Base-by-base conservation (phyloP, 2,113 vertebrate genomes). In the Eulemur macaco region DNA sequence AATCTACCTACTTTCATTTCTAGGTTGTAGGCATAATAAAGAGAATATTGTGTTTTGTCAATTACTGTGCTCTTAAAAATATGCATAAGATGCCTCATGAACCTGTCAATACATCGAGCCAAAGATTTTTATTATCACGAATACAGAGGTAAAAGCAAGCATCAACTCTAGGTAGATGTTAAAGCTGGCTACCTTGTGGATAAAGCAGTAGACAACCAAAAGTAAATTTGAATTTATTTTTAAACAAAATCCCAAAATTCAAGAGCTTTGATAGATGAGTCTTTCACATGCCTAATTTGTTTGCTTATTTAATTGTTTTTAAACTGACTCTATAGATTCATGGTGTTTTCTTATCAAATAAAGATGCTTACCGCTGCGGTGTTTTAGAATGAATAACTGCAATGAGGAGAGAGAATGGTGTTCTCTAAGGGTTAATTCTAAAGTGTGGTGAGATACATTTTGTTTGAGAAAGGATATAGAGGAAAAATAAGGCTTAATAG, bases 271-370 rank as follows among this genome's bases (percentile, higher is more conserved):
- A 84, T 34, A 37, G 13, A 47, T 84, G 56, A 54, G 15, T 60
- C 7, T 73, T 83, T 74, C 4, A 74, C 11, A 56, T 60, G 18
- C 31, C 39, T 82, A 50, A 1, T 25, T 64, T 50, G 21, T 81
- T 89, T 58, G 21, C 6, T 80, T 66, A 8, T 52, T 91, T 91
- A 15, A 37, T 63, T 90, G 34, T 77, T 74, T 45, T 77, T 66
- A 86, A 96, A 81, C 15, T 42, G 42, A 86, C 17, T 42, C 1
- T 12, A 45, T 29, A 83, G 45, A 39, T 42, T 69, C n/a, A 80
- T 17, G 5, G 18, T 74, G 42, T 91, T 87, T 81, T 92, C 60
- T 92, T 80, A 69, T 77, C 18, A 93, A 86, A 96, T 64, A 76
- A 81, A 86, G 2, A 37, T 37, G 10, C 6, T 66, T 73, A 47